phyloP scores from a whole-genome alignment of 2,113 vertebrate genomes.

The Myodes glareolus region DNA sequence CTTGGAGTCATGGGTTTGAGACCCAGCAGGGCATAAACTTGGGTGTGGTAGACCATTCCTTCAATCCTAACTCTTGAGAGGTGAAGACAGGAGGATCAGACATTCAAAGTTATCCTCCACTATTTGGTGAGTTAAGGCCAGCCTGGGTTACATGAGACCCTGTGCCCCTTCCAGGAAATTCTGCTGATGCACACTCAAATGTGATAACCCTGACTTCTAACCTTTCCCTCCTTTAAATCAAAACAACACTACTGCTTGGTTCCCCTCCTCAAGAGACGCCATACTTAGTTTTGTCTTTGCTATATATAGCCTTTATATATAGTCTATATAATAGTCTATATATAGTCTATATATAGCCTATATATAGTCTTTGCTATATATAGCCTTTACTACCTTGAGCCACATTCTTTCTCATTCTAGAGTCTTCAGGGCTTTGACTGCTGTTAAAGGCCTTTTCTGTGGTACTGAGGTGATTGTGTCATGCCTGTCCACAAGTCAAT shows the following conservation, averaged over 20 bases:
- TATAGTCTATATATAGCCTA: too few species aligned
- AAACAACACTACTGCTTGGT: not conserved
- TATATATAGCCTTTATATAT: too few species aligned
- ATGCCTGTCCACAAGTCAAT: not conserved
- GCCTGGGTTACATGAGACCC: not conserved
- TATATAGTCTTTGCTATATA: not conserved
- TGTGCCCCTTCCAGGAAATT: not conserved
- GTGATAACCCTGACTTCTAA: not conserved
- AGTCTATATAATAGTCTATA: too few species aligned
- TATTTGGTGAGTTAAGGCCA: not conserved
- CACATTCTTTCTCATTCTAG: not conserved
- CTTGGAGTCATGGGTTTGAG: not conserved
- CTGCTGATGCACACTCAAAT: too few species aligned
- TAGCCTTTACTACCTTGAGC: not conserved
- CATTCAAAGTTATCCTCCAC: not conserved
- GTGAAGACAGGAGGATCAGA: not conserved
- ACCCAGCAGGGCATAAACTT: not conserved
- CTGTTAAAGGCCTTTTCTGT: not conserved
- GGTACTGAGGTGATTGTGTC: not conserved
- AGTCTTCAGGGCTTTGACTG: not conserved
- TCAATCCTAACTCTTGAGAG: not conserved
- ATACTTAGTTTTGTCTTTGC: not conserved
- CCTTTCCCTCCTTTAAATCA: not conserved
- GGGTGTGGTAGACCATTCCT: not conserved
- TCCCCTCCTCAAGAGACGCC: not conserved